Percentiles rank a stretch among this genome's conserved stretches.
phyloP scores from a whole-genome alignment of 2,797 vertebrate genomes.

The Silurus aristotelis region DNA sequence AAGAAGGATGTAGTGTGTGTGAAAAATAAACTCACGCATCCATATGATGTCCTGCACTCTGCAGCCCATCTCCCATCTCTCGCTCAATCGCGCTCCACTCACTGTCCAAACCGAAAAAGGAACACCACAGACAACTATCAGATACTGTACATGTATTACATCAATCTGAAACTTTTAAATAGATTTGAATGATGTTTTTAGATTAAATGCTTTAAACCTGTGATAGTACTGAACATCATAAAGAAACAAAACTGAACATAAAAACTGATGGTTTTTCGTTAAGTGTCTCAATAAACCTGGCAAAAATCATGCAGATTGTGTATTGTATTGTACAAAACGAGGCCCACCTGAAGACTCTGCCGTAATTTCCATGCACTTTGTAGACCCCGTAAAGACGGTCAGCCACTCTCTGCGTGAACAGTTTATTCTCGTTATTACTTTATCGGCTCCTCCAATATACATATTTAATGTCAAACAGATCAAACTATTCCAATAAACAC shows the following conservation, averaged over 20 bases:
- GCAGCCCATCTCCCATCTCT: constrained; percentile 95
- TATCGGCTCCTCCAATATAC: neutral
- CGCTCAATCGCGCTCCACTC: constrained; percentile 97
- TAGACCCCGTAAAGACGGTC: constrained; percentile 95
- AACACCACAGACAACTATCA: neutral
- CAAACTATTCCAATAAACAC: neutral
- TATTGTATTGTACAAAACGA: constrained; percentile 1
- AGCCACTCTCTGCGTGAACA: constrained; percentile 84
- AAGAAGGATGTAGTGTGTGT: neutral
- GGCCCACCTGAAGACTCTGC: constrained; percentile 93
- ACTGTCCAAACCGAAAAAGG: constrained; percentile 66
- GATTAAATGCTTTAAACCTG: neutral
- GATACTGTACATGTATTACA: neutral
- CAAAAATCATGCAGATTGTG: neutral
- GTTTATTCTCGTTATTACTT: constrained; percentile 23
- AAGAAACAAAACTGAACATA: neutral
- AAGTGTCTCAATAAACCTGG: neutral
- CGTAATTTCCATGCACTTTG: constrained; percentile 97
- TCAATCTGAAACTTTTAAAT: neutral
- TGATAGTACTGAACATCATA: neutral
- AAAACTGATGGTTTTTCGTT: too few relatives aligned
- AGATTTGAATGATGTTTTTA: neutral
- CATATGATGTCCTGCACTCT: constrained; percentile 99
- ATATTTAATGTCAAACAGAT: constrained; percentile 4
- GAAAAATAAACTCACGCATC: constrained; percentile 85